Conservation (phyloP, 2,797 vertebrate species). For the Coendou prehensilis region DNA sequence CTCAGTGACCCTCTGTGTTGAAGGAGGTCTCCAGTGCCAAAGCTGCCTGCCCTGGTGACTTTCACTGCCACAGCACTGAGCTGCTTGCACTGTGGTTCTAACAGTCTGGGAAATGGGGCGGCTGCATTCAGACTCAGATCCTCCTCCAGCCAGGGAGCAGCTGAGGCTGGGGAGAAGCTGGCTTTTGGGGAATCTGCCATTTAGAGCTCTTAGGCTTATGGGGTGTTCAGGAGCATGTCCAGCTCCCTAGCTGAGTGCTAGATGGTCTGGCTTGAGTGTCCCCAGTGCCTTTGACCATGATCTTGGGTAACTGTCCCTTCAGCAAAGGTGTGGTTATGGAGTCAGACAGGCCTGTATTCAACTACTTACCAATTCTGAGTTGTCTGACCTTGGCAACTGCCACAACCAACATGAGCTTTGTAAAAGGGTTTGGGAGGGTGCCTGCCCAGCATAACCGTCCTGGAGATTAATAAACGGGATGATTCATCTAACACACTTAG, state of each 20-base stretch:
- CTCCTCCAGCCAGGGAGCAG: background rate
- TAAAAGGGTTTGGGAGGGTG: background rate
- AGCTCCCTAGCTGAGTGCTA: background rate
- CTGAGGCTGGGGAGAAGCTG: background rate
- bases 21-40: background rate
- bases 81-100: fast-evolving
- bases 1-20: background rate
- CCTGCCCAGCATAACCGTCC: background rate
- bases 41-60: background rate
- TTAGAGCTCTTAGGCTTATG: background rate
- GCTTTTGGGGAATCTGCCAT: background rate
- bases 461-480: background rate
- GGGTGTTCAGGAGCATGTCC: background rate
- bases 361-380: background rate
- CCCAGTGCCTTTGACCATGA: background rate
- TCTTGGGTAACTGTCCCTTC: background rate
- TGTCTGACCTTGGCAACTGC: background rate
- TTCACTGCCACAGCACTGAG: background rate
- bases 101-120: background rate
- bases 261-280: background rate
- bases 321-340: background rate
- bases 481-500: background rate
- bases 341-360: background rate
- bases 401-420: background rate
- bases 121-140: too few relatives aligned